Evolutionary conservation across 2,888 invertebrate species (phyloP), one percentile per base, ranked within the genome.

Genomic region (Habroteleia sp.): DNA sequence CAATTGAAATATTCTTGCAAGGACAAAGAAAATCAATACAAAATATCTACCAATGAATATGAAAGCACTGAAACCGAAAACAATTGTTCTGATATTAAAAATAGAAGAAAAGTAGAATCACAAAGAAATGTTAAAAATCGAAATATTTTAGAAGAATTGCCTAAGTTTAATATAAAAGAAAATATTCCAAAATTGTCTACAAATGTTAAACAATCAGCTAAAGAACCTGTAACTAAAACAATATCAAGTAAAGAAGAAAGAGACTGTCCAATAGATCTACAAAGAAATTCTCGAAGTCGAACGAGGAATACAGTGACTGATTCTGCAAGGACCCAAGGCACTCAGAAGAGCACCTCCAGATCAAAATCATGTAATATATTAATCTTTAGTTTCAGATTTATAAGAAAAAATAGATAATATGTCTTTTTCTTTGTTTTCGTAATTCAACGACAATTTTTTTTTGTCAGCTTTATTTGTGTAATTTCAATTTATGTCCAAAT

Each of bases 1-100:
- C 81, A 78, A 56, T 79, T 85, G 1, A 80, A 68, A 39, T 81
- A 80, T 44, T 31, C 80, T 2, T 68, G 81, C 6, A 80, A 71
- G 66, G 72, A 77, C 0, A 79, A 80, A 17, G 77, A 80, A 42
- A 77, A 80, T n/a, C 27, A 17, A 1, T 23, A 11, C 7, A 37
- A 13, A 1, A 6, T 1, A 14, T 41, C 78, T 35, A 66, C 29
- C 13, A 48, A 14, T 14, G 48, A 39, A 5, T 20, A 42, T 5
- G 11, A 6, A n/a, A 29, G 7, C 5, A 7, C 6, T 2, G 35
- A 50, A 20, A 11, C 35, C n/a, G 7, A 35, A n/a, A 35, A n/a
- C 5, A 7, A 2, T 35, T 6, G 11, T 14, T 35, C 4, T 7
- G 27, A 41, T 8, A 6, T 6, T 25, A 25, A 7, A 1, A 20